Base-by-base conservation (phyloP, 2,888 invertebrate species). In the Drosophila pseudotalamancana region DNA sequence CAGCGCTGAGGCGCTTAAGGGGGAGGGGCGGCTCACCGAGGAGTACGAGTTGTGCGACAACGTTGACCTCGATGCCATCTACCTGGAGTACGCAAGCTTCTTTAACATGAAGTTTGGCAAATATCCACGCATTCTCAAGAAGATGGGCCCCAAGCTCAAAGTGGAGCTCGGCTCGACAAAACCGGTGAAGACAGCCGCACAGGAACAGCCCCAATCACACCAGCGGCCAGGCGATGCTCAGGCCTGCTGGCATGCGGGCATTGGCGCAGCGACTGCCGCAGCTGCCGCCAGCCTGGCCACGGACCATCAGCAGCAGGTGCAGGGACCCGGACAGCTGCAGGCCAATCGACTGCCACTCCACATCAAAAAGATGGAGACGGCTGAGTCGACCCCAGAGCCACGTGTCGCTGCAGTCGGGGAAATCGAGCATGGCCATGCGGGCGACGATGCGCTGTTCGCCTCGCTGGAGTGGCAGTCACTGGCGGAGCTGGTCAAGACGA, bases 1-100 rank as follows among this genome's bases (percentile, higher is more conserved):
- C 62, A 92, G 95, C 0, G 95, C 95, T 0, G 94, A 95, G 49
- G 89, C 92, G 8, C 92, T 98, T 60, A 92, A 92, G 21, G 91
- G 92, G 16, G 98, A 98, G 90, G 96, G 97, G 0, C 94, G 94
- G 35, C 92, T 97, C 8, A 78, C 87, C n/a, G 92, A 95, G 0
- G 93, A 93, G 5, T 94, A 94, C 87, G 93, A 94, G 85, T 93
- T 98, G 31, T 98, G 98, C 90, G 98, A 98, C 88, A 98, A 98
- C 87, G 94, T 98, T 57, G 97, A 98, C 90, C 92, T 98, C 88
- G 96, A 96, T 70, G 95, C 96, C 35, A 95, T 98, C 73, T 92
- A 98, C 59, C 94, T 97, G 93, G 98, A 98, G 85, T 98, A 96
- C 91, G 95, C 95, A 88, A 95, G 96, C 70, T 98, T 96, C 91